Evolutionary conservation across 2,113 vertebrate genomes (phyloP).

Genomic region (Tor tambroides): DNA sequence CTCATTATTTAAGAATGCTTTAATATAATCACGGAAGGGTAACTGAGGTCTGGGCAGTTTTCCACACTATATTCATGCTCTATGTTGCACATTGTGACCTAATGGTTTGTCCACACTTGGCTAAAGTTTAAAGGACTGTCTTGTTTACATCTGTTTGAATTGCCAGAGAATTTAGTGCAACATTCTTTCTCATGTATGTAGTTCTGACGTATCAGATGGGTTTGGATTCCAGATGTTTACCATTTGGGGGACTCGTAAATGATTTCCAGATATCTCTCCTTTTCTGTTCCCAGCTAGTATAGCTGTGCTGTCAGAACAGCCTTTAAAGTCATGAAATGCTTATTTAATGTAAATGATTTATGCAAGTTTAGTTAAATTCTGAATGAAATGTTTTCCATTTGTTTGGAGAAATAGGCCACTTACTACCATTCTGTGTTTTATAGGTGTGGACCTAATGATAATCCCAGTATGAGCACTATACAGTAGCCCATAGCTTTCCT

Average conservation of each 20-base stretch:
- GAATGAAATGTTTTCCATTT: neutral
- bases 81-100: neutral
- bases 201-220: neutral
- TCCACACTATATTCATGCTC: neutral
- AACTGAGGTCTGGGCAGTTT: neutral
- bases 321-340: neutral
- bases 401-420: neutral
- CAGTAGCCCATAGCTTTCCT: conserved; percentile 9
- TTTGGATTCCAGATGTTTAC: neutral
- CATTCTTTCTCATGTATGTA: conserved; percentile 29
- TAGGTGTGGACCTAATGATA: conserved; percentile 40
- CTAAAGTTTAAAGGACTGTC: neutral
- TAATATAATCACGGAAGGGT: neutral
- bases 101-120: neutral
- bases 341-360: neutral
- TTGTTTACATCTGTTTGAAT: neutral
- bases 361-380: neutral
- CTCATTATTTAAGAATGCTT: conserved; percentile 27
- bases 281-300: neutral
- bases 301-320: neutral
- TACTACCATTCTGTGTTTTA: conserved; percentile 13
- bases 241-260: conserved; percentile 10
- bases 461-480: conserved; percentile 7
- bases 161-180: neutral
- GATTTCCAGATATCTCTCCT: neutral